Evolutionary conservation across 2,888 invertebrate genomes (phyloP).

Genomic region (Aphidius colemani): DNA sequence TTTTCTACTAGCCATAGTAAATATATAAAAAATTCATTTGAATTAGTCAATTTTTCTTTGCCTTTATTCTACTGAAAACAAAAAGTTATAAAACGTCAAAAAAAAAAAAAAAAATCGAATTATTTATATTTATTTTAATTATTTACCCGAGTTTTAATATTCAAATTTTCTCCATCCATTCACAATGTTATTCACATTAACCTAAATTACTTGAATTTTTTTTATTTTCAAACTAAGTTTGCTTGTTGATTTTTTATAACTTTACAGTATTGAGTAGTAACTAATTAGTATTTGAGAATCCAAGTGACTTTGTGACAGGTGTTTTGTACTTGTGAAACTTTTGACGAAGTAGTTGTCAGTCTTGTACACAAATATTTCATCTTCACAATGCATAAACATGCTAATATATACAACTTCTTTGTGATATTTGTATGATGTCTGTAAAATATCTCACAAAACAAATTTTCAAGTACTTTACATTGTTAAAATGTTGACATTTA

Average conservation of each 20-base stretch:
- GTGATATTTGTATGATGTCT: too few relatives aligned
- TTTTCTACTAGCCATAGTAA: too few relatives aligned
- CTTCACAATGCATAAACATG: too few relatives aligned
- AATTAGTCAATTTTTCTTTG: background rate
- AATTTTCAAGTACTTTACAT: too few relatives aligned
- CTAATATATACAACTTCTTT: too few relatives aligned
- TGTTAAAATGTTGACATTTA: too few relatives aligned
- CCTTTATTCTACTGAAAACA: background rate
- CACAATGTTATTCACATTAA: slow-evolving; percentile 18
- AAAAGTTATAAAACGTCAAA: too few relatives aligned
- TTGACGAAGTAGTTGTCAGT: background rate
- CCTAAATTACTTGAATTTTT: slow-evolving; percentile 19
- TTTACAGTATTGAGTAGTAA: slow-evolving; percentile 1
- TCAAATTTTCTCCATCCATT: background rate
- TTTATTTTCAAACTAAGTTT: background rate
- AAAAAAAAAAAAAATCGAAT: background rate
- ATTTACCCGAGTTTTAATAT: background rate
- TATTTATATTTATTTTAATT: background rate
- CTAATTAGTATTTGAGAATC: slow-evolving; percentile 8
- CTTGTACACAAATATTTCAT: too few relatives aligned
- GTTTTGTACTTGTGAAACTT: slow-evolving; percentile 4
- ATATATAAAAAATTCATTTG: too few relatives aligned
- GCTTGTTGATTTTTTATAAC: background rate
- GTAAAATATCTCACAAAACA: too few relatives aligned
- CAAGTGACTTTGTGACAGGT: slow-evolving; percentile 12